Conservation (phyloP, 2,797 vertebrate genomes). For the Pampus argenteus region DNA sequence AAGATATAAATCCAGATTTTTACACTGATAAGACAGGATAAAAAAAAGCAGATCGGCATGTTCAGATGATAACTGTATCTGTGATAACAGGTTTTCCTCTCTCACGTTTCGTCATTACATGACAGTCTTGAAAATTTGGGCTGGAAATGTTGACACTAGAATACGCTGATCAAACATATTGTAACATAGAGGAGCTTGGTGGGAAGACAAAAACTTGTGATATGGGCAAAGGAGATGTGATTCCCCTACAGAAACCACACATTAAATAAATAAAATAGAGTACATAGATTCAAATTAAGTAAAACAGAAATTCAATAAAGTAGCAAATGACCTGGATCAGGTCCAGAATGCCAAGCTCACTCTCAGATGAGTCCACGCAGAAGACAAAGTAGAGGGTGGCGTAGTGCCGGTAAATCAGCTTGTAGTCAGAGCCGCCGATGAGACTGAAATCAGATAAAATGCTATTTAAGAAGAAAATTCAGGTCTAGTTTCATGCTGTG, state of each 20-base stretch:
- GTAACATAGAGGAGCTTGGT: not conserved
- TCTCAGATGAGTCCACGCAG: conserved; percentile 99
- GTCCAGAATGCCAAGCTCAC: conserved; percentile 97
- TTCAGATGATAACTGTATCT: not conserved
- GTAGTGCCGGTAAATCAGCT: conserved; percentile 97
- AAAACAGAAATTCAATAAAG: not conserved
- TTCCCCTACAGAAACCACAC: not conserved
- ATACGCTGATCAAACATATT: too few species aligned
- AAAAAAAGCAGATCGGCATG: not conserved
- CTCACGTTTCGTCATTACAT: not conserved
- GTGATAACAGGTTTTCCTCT: not conserved
- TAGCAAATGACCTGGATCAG: conserved; percentile 92
- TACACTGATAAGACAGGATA: not conserved
- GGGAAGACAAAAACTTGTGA: not conserved
- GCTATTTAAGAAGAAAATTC: accelerated
- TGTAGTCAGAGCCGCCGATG: conserved; percentile 98
- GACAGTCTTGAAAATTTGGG: not conserved
- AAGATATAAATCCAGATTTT: not conserved
- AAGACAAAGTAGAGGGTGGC: conserved; percentile 99
- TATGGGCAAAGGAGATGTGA: not conserved
- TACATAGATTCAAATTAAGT: too few species aligned
- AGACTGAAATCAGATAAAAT: conserved; percentile 72
- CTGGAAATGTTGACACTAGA: too few species aligned
- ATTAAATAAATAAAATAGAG: not conserved
- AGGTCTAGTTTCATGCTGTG: not conserved